Percentiles rank a stretch among this genome's conserved stretches.
These are phyloP conservation scores for Fistularia commersonii DNA, from an alignment of 2,797 vertebrate species.

Conservation along the genomic window DNA sequence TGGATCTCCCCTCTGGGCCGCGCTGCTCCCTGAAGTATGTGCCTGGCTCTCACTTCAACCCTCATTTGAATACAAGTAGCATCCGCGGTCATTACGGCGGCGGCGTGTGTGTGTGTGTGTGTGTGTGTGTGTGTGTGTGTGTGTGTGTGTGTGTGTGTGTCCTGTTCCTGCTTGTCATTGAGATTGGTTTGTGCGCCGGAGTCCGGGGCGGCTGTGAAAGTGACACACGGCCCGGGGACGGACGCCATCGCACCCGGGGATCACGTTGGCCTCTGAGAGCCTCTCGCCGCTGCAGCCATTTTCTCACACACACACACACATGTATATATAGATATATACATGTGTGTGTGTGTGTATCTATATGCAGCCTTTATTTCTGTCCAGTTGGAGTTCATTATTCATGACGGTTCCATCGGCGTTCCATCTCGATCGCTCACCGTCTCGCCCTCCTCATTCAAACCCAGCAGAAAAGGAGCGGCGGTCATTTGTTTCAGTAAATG, in stretches of 20 bases:
- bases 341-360: constrained; percentile 37
- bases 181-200: constrained; percentile 26
- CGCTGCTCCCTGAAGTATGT: constrained; percentile 70
- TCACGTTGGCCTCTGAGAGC: constrained; percentile 59
- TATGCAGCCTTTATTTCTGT: constrained; percentile 57
- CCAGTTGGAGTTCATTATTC: constrained; percentile 72
- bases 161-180: constrained; percentile 68
- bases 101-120: constrained; percentile 50
- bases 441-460: constrained; percentile 63
- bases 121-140: constrained; percentile 40
- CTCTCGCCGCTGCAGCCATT: constrained; percentile 25
- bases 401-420: constrained; percentile 71
- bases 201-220: constrained; percentile 43
- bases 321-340: too few species aligned
- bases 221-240: constrained; percentile 47
- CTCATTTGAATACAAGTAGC: constrained; percentile 76
- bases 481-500: constrained; percentile 77
- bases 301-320: too few species aligned
- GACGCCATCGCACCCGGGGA: constrained; percentile 58
- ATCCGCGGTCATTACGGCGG: constrained; percentile 70
- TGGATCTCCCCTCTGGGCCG: constrained; percentile 73
- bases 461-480: constrained; percentile 55
- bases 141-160: constrained; percentile 45
- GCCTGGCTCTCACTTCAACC: constrained; percentile 69
- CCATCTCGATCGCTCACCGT: constrained; percentile 61